A percentile compares a stretch with the other conserved stretches of the same genome.
Evolutionary conservation across 2,113 vertebrate species (phyloP).

Genomic region (Nothocercus nigrocapillus): DNA sequence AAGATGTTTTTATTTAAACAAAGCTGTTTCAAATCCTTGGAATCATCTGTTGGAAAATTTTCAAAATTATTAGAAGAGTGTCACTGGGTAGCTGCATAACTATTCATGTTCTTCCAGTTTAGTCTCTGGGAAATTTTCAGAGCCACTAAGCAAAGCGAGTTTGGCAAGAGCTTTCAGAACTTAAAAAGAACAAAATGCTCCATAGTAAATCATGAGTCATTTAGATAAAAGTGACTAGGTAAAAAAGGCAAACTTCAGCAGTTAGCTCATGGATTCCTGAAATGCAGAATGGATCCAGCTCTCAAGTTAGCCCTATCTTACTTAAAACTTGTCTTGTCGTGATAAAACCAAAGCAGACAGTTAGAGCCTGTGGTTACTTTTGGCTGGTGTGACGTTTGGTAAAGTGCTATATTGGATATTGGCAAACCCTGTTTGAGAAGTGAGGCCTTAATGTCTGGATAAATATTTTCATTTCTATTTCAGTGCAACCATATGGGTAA

Average conservation of each 20-base stretch:
- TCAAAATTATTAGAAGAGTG: neutral
- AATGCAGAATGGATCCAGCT: neutral
- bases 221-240: neutral
- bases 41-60: slow-evolving; percentile 44
- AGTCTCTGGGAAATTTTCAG: slow-evolving; percentile 19
- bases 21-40: slow-evolving; percentile 2
- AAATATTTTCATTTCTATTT: neutral
- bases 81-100: neutral
- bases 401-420: neutral
- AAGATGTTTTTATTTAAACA: slow-evolving; percentile 1
- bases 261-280: neutral
- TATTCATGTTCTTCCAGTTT: neutral
- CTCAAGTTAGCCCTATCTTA: neutral
- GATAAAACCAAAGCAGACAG: neutral
- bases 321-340: accelerated
- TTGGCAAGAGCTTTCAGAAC: neutral
- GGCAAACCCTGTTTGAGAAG: neutral
- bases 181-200: neutral
- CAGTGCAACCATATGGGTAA: neutral
- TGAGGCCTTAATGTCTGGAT: neutral
- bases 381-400: neutral
- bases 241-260: neutral
- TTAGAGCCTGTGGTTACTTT: neutral
- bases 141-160: slow-evolving; percentile 17
- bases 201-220: neutral